phyloP scores from a whole-genome alignment of 2,797 vertebrate genomes.

The Poeciliopsis turneri region DNA sequence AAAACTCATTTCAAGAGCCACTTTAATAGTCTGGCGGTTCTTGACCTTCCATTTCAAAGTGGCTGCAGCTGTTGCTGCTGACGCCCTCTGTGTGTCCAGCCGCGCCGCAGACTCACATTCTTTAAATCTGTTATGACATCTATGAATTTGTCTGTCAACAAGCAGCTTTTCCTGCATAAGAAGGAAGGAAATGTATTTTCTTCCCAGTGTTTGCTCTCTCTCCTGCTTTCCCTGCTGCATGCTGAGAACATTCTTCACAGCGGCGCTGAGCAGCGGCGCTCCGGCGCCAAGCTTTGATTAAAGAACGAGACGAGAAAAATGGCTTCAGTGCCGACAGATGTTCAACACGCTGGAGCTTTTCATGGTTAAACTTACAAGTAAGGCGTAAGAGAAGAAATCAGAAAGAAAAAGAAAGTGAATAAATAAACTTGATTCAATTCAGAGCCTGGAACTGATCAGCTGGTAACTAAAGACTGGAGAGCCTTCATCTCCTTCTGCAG shows the following conservation, averaged over 20 bases:
- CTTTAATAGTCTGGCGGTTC: slow-evolving; percentile 14
- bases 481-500: not conserved
- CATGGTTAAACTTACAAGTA: not conserved
- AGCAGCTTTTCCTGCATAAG: not conserved
- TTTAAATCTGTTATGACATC: not conserved
- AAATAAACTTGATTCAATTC: not conserved
- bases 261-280: not conserved
- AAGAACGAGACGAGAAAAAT: not conserved
- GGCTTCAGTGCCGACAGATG: not conserved
- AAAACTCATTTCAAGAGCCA: slow-evolving; percentile 26
- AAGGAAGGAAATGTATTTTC: not conserved
- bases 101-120: not conserved
- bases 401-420: not conserved
- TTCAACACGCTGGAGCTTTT: not conserved
- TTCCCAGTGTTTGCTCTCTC: not conserved
- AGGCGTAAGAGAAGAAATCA: not conserved
- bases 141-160: not conserved
- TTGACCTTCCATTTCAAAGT: slow-evolving; percentile 25
- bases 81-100: not conserved
- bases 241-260: not conserved
- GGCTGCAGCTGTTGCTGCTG: not conserved
- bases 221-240: not conserved
- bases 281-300: not conserved
- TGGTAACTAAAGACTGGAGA: not conserved
- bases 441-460: not conserved